Evolutionary conservation across 2,113 vertebrate genomes (phyloP).

Genomic region (Thryonomys swinderianus): DNA sequence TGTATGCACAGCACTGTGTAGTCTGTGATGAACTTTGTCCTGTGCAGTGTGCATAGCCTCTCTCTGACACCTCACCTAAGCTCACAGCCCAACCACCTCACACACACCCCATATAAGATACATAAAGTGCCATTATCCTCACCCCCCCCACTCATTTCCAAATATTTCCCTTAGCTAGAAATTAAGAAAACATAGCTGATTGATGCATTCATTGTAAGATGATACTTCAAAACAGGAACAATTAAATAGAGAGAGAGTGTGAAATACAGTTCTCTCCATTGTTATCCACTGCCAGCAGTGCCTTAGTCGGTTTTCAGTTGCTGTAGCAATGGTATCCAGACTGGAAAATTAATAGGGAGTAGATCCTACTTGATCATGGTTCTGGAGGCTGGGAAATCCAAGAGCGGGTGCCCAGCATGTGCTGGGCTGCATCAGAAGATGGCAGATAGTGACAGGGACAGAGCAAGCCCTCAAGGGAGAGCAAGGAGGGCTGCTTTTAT

Average conservation of each 20-base stretch:
- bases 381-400: neutral
- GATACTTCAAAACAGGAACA: neutral
- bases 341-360: neutral
- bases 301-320: neutral
- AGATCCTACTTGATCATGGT: neutral
- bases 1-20: neutral
- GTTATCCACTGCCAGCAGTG: neutral
- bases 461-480: neutral
- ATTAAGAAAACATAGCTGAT: constrained; percentile 4
- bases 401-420: neutral
- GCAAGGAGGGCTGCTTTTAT: neutral
- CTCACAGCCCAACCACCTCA: neutral
- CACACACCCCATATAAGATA: neutral
- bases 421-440: neutral
- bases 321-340: neutral
- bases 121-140: neutral
- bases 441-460: neutral
- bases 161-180: neutral
- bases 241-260: neutral
- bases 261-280: neutral
- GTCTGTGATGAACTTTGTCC: neutral
- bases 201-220: neutral
- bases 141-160: neutral
- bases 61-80: neutral
- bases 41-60: neutral